Percentiles rank a stretch among this genome's conserved stretches.
These are phyloP conservation scores for Hylyphantes graminicola DNA, from an alignment of 1,140 invertebrate species.

Conservation along the genomic window DNA sequence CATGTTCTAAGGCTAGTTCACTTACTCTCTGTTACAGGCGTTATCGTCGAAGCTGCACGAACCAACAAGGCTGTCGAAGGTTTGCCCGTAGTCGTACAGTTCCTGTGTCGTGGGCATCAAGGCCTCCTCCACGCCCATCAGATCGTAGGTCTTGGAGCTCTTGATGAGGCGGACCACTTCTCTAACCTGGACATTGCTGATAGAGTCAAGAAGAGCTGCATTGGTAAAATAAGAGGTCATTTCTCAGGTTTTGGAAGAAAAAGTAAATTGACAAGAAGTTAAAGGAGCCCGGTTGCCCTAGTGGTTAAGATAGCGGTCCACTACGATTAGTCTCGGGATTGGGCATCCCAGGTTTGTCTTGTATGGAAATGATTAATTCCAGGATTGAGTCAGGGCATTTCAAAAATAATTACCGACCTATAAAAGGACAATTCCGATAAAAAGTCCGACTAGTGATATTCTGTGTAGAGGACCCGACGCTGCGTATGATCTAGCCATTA, in stretches of 20 bases:
- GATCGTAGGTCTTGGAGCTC: constrained; percentile 11
- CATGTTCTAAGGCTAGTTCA: background rate
- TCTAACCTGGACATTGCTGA: background rate
- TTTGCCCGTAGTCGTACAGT: constrained; percentile 19
- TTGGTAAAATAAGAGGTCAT: background rate
- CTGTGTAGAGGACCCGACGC: no score
- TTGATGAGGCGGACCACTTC: constrained; percentile 17
- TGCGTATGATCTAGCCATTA: no score
- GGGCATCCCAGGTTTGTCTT: no score
- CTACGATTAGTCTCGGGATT: no score
- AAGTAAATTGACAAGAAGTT: no score
- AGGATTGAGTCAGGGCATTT: no score
- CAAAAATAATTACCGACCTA: no score
- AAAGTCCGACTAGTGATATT: no score
- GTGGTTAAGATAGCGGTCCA: no score
- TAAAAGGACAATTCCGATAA: no score
- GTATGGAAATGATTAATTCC: no score
- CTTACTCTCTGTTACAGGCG: constrained; percentile 23
- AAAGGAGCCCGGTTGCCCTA: no score
- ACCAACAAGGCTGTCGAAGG: constrained; percentile 22
- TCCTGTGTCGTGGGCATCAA: constrained; percentile 24
- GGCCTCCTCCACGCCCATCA: constrained; percentile 32
- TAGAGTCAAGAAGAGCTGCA: constrained; percentile 11
- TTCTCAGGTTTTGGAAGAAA: background rate
- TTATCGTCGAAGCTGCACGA: constrained; percentile 26